A percentile compares a stretch with the other conserved stretches of the same genome.
phyloP scores from a whole-genome alignment of 2,113 vertebrate genomes.

The Dipodomys stephensi region DNA sequence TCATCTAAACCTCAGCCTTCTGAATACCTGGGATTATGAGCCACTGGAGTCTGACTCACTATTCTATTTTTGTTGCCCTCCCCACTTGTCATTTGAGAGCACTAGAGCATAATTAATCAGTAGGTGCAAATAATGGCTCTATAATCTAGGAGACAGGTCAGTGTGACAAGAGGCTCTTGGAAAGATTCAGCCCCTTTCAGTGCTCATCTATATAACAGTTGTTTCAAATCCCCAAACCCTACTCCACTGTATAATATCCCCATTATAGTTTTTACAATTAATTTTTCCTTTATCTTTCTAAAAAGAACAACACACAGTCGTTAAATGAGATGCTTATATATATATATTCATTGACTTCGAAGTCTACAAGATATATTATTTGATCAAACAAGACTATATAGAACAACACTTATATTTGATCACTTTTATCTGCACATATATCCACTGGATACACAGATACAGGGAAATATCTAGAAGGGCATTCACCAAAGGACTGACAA shows the following conservation, averaged over 20 bases:
- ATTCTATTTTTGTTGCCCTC: neutral
- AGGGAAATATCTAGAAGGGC: conserved; percentile 24
- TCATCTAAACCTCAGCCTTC: too few species aligned
- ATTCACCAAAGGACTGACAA: conserved; percentile 34
- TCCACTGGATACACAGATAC: conserved; percentile 5
- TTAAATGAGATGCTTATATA: conserved; percentile 40
- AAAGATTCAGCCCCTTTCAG: conserved; percentile 21
- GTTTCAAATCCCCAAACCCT: neutral
- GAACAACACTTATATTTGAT: conserved; percentile 43
- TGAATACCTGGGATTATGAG: too few species aligned
- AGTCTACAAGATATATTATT: conserved; percentile 41
- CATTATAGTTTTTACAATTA: neutral
- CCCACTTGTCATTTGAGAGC: neutral
- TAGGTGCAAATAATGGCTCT: neutral
- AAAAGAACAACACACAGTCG: conserved; percentile 14
- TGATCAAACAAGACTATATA: conserved; percentile 49
- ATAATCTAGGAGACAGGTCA: conserved; percentile 16
- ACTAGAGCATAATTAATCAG: conserved; percentile 30
- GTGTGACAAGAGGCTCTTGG: neutral
- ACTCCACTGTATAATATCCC: neutral
- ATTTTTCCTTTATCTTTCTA: conserved; percentile 42
- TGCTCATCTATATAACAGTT: conserved; percentile 8
- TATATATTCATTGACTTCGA: conserved; percentile 7
- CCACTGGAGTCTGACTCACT: neutral
- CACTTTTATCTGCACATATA: conserved; percentile 59